Evolutionary conservation across 2,888 invertebrate genomes (phyloP), one percentile per base, ranked within the genome.

Genomic region (Oxycera nigricornis): DNA sequence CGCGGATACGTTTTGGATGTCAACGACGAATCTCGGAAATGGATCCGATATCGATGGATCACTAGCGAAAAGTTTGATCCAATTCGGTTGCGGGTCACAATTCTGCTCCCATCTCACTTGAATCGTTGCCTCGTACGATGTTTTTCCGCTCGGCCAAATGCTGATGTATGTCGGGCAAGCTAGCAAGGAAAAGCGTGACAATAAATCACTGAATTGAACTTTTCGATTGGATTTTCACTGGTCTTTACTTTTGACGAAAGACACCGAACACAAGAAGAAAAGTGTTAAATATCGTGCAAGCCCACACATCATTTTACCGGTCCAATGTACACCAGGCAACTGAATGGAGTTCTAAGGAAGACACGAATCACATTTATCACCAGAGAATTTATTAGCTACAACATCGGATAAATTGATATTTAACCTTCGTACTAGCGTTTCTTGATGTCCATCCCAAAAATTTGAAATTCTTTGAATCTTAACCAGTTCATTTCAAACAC

Each of bases 1-100:
- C 4, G 90, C 86, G 7, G 88, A 86, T 28, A 89, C 83, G 76
- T 86, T 86, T 2, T 82, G 76, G 26, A 81, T 80, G 1, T 79
- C 76, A n/a, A 83, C 77, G 22, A 80, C 80, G 24, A 80, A 76
- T 14, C 80, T 78, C 1, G 85, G 82, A 30, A 81, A 79, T 1
- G 80, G 73, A 35, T 81, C 80, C 1, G 81, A 81, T 3, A 82
- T 78, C 0, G 84, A 81, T 0, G 85, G 85, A 79, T 85, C 83
- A 57, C 83, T 80, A n/a, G 78, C 79, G 74, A 81, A 85, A 41
- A 85, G 78, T 67, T 83, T 84, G 73, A 85, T 81, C 83, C 83
- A 84, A 75, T 83, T 78, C 11, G 85, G 85, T 24, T 81, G 80
- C 9, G 80, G 78, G 62, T 77, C 79, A 75, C 85, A 85, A 61